Conservation (phyloP, 1,140 invertebrate species). For the Bombyx mandarina region DNA sequence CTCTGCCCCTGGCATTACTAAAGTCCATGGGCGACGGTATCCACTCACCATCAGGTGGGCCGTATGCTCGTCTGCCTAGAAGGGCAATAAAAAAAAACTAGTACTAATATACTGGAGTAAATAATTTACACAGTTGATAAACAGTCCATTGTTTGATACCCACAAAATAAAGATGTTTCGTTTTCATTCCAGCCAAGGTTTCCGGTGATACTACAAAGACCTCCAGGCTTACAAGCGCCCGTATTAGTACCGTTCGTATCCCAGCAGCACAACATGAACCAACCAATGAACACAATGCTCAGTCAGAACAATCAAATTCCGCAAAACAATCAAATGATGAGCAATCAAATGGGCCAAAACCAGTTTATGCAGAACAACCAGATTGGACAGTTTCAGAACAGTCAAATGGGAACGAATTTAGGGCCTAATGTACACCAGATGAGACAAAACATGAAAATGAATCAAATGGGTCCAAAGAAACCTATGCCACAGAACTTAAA, state of each 20-base stretch:
- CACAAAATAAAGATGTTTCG: conserved; percentile 10
- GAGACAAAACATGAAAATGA: conserved; percentile 20
- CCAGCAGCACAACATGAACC: conserved; percentile 38
- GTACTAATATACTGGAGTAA: not conserved
- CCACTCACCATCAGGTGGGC: no score
- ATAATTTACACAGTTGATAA: not conserved
- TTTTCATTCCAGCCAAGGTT: conserved; percentile 45
- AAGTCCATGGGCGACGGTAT: no score
- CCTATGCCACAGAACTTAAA: conserved; percentile 24
- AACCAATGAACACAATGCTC: conserved; percentile 39
- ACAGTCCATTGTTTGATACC: not conserved
- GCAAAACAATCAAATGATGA: conserved; percentile 28
- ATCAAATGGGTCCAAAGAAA: conserved; percentile 27
- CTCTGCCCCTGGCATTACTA: no score
- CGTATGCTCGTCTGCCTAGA: no score
- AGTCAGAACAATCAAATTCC: conserved; percentile 26
- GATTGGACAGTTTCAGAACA: conserved; percentile 14
- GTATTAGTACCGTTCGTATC: conserved; percentile 52
- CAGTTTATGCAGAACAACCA: conserved; percentile 21
- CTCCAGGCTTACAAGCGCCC: conserved; percentile 50
- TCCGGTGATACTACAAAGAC: conserved; percentile 55
- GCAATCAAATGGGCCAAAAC: conserved; percentile 28
- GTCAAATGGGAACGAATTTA: no score
- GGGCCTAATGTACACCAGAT: conserved; percentile 22
- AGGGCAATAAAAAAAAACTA: no score